phyloP scores from a whole-genome alignment of 2,797 vertebrate species.

The Syndactyla subalaris region DNA sequence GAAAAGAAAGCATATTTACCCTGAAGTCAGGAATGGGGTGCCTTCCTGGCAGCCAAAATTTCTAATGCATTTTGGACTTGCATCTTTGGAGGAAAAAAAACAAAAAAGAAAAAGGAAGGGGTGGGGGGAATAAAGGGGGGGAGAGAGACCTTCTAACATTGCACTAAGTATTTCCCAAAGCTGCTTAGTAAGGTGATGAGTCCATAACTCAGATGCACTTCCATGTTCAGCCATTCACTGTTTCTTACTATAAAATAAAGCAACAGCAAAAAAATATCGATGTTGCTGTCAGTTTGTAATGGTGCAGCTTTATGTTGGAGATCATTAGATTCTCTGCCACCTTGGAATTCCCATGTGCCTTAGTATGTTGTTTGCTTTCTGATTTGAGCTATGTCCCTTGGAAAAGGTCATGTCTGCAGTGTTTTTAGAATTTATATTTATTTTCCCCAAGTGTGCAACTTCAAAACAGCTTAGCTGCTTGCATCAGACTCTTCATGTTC shows the following conservation, averaged over 20 bases:
- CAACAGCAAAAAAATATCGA: neutral
- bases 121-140: accelerated
- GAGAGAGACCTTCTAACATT: neutral
- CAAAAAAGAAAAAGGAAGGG: accelerated
- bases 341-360: neutral
- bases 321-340: neutral
- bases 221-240: neutral
- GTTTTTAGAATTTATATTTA: slow-evolving; percentile 32
- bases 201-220: neutral
- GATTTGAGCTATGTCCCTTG: neutral
- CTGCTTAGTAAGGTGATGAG: neutral
- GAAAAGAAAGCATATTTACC: neutral
- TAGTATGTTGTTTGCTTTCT: neutral
- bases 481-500: neutral
- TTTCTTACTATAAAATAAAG: neutral
- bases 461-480: neutral
- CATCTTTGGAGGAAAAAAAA: neutral
- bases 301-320: neutral
- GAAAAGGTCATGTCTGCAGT: slow-evolving; percentile 31
- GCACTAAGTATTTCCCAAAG: neutral
- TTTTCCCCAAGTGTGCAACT: slow-evolving; percentile 24
- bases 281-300: neutral
- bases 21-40: neutral
- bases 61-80: neutral
- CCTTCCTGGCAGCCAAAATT: neutral